These are phyloP conservation scores for Brachyrhaphis roseni DNA, from an alignment of 2,797 vertebrate genomes.

Conservation along the genomic window DNA sequence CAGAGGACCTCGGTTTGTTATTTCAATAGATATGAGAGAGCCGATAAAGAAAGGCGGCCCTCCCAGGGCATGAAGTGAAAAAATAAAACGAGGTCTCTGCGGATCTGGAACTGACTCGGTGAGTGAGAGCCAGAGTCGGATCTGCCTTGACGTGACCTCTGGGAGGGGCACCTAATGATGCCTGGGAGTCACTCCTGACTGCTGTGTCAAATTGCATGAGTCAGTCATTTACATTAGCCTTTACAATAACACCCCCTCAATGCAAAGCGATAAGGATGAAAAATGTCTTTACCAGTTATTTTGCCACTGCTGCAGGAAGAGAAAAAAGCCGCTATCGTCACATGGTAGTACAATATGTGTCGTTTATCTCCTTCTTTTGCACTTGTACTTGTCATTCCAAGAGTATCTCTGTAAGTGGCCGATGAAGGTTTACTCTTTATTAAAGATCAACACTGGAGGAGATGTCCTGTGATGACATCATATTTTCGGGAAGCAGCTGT, in stretches of 20 bases:
- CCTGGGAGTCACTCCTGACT: conserved; percentile 65
- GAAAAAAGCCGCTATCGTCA: not conserved
- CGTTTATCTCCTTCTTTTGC: conserved; percentile 45
- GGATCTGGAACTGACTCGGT: conserved; percentile 70
- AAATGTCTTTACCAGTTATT: conserved; percentile 37
- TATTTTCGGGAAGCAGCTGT: conserved; percentile 75
- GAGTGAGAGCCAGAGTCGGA: conserved; percentile 67
- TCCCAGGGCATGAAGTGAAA: conserved; percentile 64
- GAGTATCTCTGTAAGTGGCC: conserved; percentile 44
- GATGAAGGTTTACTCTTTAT: conserved; percentile 73
- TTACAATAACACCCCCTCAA: conserved; percentile 67
- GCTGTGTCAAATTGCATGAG: conserved; percentile 75
- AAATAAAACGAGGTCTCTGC: conserved; percentile 72
- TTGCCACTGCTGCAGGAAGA: not conserved
- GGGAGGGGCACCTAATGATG: conserved; percentile 72
- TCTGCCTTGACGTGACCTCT: conserved; percentile 70
- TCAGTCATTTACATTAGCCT: conserved; percentile 71
- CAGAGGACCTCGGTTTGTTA: conserved; percentile 72
- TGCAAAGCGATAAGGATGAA: conserved; percentile 57
- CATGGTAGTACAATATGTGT: conserved; percentile 24
- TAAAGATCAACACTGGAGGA: conserved; percentile 75
- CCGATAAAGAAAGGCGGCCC: conserved; percentile 70
- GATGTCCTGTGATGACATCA: conserved; percentile 77
- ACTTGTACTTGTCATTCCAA: conserved; percentile 37
- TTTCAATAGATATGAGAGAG: conserved; percentile 74